A percentile compares a stretch with the other conserved stretches of the same genome.
phyloP scores from a whole-genome alignment of 2,797 vertebrate species.

The Xyrichtys novacula region DNA sequence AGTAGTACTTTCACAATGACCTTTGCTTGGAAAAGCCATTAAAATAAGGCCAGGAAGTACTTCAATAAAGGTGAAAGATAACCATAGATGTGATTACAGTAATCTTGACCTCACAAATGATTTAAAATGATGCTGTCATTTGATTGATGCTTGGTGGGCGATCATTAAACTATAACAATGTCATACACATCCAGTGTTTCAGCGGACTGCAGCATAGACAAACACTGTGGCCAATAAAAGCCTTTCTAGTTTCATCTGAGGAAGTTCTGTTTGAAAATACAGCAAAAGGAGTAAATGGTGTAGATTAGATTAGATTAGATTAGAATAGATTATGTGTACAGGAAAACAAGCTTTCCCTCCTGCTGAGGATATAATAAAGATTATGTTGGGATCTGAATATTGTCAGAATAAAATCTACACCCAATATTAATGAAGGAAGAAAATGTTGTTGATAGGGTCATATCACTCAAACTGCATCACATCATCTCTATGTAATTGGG shows the following conservation, averaged over 20 bases:
- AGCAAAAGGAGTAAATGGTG: constrained; percentile 30
- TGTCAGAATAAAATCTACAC: too few species aligned
- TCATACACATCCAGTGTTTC: constrained; percentile 22
- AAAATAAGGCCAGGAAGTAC: too few species aligned
- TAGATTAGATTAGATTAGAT: too few species aligned
- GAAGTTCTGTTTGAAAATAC: constrained; percentile 20
- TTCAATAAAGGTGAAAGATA: constrained; percentile 35
- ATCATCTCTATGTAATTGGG: too few species aligned
- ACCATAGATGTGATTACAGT: constrained; percentile 43
- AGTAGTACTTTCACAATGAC: constrained; percentile 24
- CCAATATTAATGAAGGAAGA: too few species aligned
- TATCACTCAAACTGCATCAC: too few species aligned
- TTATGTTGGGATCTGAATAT: too few species aligned
- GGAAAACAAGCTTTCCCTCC: too few species aligned
- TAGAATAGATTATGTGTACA: too few species aligned
- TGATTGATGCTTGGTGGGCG: constrained; percentile 23
- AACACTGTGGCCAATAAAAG: neutral
- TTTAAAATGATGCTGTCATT: constrained; percentile 44
- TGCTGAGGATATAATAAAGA: too few species aligned
- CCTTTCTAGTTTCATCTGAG: constrained; percentile 1
- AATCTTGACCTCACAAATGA: constrained; percentile 57
- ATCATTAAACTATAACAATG: constrained; percentile 33
- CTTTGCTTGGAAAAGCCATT: too few species aligned
- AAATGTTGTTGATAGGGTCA: too few species aligned
- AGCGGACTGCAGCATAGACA: constrained; percentile 23